These are phyloP conservation scores for Bovichtus variegatus DNA, from an alignment of 2,797 vertebrate species.

Conservation along the genomic window DNA sequence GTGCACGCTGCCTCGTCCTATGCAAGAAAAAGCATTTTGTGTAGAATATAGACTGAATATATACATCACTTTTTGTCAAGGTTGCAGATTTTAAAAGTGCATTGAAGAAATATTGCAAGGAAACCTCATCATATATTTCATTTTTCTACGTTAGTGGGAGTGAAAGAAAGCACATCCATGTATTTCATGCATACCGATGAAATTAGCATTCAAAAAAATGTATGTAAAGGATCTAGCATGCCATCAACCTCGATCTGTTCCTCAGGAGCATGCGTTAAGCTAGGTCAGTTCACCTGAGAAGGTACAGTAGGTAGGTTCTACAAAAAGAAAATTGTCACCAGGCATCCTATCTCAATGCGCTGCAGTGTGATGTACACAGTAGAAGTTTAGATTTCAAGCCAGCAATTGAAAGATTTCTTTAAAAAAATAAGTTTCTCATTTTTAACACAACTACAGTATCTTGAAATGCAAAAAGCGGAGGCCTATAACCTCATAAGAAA, in stretches of 20 bases:
- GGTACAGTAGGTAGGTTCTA: slow-evolving; percentile 73
- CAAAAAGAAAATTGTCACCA: slow-evolving; percentile 67
- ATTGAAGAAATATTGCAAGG: slow-evolving; percentile 78
- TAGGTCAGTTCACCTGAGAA: slow-evolving; percentile 85
- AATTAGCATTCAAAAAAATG: slow-evolving; percentile 72
- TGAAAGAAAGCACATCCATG: slow-evolving; percentile 74
- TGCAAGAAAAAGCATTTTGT: slow-evolving; percentile 58
- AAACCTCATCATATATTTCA: slow-evolving; percentile 67
- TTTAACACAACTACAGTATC: slow-evolving; percentile 56
- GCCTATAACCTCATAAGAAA: slow-evolving; percentile 59
- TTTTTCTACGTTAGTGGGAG: slow-evolving; percentile 65
- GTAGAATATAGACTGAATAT: slow-evolving; percentile 73
- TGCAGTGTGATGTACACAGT: slow-evolving; percentile 49
- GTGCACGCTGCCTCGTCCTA: slow-evolving; percentile 34
- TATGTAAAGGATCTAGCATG: slow-evolving; percentile 78
- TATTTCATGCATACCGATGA: slow-evolving; percentile 85
- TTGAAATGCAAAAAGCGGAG: slow-evolving; percentile 62
- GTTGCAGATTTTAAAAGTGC: slow-evolving; percentile 73
- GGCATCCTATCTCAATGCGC: slow-evolving; percentile 59
- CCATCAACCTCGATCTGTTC: slow-evolving; percentile 67
- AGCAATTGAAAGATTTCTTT: slow-evolving; percentile 60
- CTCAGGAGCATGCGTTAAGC: slow-evolving; percentile 78
- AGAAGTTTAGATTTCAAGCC: slow-evolving; percentile 43
- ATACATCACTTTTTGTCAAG: slow-evolving; percentile 62
- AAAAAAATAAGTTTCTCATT: slow-evolving; percentile 72